These are phyloP conservation scores for Aromia moschata DNA, from an alignment of 2,888 invertebrate species.

Conservation along the genomic window DNA sequence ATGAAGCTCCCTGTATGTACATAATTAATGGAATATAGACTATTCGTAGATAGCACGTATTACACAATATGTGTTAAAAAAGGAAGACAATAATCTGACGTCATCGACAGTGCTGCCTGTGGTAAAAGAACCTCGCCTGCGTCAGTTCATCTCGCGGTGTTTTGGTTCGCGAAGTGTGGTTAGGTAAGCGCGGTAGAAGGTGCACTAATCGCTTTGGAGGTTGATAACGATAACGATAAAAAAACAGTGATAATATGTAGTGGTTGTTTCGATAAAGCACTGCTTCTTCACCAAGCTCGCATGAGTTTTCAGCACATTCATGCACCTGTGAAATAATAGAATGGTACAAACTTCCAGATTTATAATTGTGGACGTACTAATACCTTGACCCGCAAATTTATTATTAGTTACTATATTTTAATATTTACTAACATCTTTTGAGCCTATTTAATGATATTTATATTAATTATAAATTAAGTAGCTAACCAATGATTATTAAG, in stretches of 20 bases:
- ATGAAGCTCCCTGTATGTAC: too few relatives aligned
- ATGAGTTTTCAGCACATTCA: conserved; percentile 15
- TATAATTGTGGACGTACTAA: conserved; percentile 1
- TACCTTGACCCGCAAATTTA: conserved; percentile 8
- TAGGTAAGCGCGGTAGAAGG: conserved; percentile 24
- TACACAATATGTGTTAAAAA: too few relatives aligned
- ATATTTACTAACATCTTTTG: too few relatives aligned
- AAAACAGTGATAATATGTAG: conserved; percentile 20
- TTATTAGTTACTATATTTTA: too few relatives aligned
- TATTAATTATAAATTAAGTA: too few relatives aligned
- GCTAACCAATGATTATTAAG: too few relatives aligned
- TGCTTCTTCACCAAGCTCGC: conserved; percentile 10
- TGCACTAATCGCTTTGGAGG: conserved; percentile 13
- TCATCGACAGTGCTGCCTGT: too few relatives aligned
- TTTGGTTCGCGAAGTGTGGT: conserved; percentile 23
- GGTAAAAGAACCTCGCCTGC: background rate
- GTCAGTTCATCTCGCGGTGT: conserved; percentile 13
- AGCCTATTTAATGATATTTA: too few relatives aligned
- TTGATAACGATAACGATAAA: conserved; percentile 16
- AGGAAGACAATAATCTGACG: too few relatives aligned
- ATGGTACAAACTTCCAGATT: conserved; percentile 15
- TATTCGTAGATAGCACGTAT: too few relatives aligned
- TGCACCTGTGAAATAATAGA: conserved; percentile 11
- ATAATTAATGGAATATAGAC: too few relatives aligned
- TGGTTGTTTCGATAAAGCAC: conserved; percentile 11